Evolutionary conservation across 2,113 vertebrate species (phyloP), one percentile per base, ranked within the genome.

Genomic region (Scomber scombrus): DNA sequence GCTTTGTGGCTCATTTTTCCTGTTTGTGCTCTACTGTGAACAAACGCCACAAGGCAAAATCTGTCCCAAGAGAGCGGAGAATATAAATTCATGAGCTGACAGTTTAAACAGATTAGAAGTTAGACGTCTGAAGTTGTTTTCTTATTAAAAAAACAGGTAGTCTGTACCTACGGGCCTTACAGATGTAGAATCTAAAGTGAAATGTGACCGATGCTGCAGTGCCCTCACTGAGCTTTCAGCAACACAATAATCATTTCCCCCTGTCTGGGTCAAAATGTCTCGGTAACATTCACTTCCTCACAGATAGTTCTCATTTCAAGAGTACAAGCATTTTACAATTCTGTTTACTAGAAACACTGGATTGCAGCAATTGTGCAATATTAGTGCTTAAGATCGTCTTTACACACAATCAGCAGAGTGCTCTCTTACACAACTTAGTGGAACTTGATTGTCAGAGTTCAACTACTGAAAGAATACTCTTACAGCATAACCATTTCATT

Each of bases 261-360:
- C 72, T 85, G 94, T 95, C 93, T 95, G 93, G 91, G 88, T 90
- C 88, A 90, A 89, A 91, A 82, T 67, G 88, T 93, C 92, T 91
- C 66, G 4, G 76, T 73, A 65, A 79, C 84, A 92, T 81, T 88
- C 89, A 89, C 93, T 95, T 95, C 94, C 94, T 92, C 93, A 84
- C 84, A 89, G 26, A 89, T 78, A 91, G 91, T 95, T 95, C 94
- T 94, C 93, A 91, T 94, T 95, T 94, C 57, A 81, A 76, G 78
- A 58, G 78, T 74, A 87, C 66, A 84, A 77, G 18, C 51, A 64
- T 72, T 88, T 72, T 88, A 91, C 83, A 62, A 80, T 75, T 79
- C 43, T 78, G 79, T 86, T 87, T 84, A 90, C 82, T 87, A 77
- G 89, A 84, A 91, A 62, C 45, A 58, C 19, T 9, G n/a, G 79